These are phyloP conservation scores for Garrulus glandarius DNA, from an alignment of 2,797 vertebrate species.

Conservation along the genomic window DNA sequence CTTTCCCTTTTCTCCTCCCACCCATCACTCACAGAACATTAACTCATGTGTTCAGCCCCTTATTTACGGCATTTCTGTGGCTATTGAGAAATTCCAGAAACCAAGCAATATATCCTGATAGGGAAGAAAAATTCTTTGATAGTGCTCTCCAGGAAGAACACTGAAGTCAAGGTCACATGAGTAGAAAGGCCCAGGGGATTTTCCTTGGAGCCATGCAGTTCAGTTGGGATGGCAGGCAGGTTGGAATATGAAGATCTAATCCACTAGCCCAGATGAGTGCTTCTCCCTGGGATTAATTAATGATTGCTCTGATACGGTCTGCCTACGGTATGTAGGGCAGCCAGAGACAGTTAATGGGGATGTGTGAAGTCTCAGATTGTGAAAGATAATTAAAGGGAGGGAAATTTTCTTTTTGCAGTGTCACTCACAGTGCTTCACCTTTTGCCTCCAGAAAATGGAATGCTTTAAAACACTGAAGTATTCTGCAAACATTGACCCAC, in stretches of 20 bases:
- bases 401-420: not conserved
- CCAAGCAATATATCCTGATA: not conserved
- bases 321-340: constrained; percentile 11
- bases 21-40: not conserved
- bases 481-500: not conserved
- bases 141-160: not conserved
- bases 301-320: not conserved
- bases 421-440: not conserved
- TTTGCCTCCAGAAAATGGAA: not conserved
- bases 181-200: not conserved
- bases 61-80: not conserved
- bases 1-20: not conserved
- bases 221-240: not conserved
- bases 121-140: not conserved
- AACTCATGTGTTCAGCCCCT: not conserved
- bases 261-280: not conserved
- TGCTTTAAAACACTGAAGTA: not conserved
- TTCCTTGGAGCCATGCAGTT: not conserved
- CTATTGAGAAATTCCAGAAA: not conserved
- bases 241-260: not conserved
- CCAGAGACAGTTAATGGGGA: not conserved
- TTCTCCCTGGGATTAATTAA: constrained; percentile 54
- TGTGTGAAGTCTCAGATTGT: not conserved
- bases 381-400: not conserved
- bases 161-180: not conserved